Evolutionary conservation across 2,113 vertebrate genomes (phyloP), one percentile per base, ranked within the genome.

Genomic region (Vicugna pacos): DNA sequence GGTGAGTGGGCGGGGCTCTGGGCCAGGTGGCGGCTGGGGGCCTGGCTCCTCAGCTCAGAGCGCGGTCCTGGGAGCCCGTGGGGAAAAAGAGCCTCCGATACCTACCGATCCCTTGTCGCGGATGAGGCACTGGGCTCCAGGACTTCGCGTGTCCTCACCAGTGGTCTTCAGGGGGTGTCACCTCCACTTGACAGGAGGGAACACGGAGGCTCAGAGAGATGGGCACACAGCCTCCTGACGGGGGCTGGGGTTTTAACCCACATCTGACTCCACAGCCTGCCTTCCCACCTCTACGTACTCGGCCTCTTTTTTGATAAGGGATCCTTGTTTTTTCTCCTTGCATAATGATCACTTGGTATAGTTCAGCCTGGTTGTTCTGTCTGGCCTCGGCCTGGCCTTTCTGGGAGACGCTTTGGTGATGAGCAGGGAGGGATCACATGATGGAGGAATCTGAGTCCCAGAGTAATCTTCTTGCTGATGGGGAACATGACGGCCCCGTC

Each of bases 1-100:
- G 99, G 99, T 99, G 98, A 99, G 99, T 65, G 19, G 60, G 50
- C 32, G 54, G 58, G 64, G 10, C n/a, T 11, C 48, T 62, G 26
- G 16, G 69, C 42, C 22, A 0, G 11, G 32, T 46, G 32, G 6
- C 46, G 4, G 35, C 5, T 26, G 65, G 82, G 42, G 26, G 35
- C 28, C 70, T 16, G 35, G 35, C 85, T 20, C 67, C 64, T 70
- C 5, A 7, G 50, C 48, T 16, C 22, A 5, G 20, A 52, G 22
- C 26, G 0, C 13, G 13, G 16, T 58, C 2, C 48, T 6, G 1
- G 72, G n/a, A 32, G 86, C 46, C 19, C 11, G 2, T 2, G 8
- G 56, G n/a, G 17, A 64, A 13, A 32, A 2, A 5, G 30, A 11
- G 10, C 11, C 9, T 10, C 48, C 3, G 0, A 1, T 10, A 50